Evolutionary conservation across 2,797 vertebrate genomes (phyloP), one percentile per base, ranked within the genome.

Genomic region (Centroberyx gerrardi): DNA sequence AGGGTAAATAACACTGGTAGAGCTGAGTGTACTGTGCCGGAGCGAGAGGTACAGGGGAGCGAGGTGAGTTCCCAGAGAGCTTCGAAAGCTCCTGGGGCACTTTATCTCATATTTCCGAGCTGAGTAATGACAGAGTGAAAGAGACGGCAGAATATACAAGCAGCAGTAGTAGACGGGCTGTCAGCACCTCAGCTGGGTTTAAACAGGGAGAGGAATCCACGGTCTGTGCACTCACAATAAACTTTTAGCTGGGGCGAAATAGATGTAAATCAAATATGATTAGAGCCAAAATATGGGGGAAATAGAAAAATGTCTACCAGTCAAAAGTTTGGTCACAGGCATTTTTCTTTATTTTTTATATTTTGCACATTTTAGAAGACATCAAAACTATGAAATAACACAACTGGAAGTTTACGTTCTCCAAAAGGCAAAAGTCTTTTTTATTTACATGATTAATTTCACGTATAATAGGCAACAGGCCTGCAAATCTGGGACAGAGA

Each of bases 41-140:
- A 55, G 73, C 56, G 38, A 48, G 67, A 75, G 65, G 68, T n/a
- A 67, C 59, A 72, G 72, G 59, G 68, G 22, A 74, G 59, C 28
- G 58, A 82, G 81, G 77, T 62, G 72, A 79, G 70, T 80, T 86
- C 71, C 62, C 62, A 36, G 62, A 78, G 77, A 87, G 87, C 74
- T 81, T 61, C 0, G 51, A 22, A 72, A 8, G 48, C 89, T 87
- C 86, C 88, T 15, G 74, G 53, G 78, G 81, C 83, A 61, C 59
- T 87, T 76, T 60, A 81, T 76, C 90, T 91, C 86, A 88, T 88
- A 83, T 86, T 91, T 91, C 71, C 69, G 68, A 60, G 73, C 80
- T 67, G 88, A 91, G 87, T 91, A 91, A 91, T 82, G 81, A 76
- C 81, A 15, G 49, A 77, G 62, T 48, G 33, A 74, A 81, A 74